Percentiles rank a stretch among this genome's conserved stretches.
Evolutionary conservation across 2,797 vertebrate genomes (phyloP).

Genomic region (Atherinosoma microstoma): DNA sequence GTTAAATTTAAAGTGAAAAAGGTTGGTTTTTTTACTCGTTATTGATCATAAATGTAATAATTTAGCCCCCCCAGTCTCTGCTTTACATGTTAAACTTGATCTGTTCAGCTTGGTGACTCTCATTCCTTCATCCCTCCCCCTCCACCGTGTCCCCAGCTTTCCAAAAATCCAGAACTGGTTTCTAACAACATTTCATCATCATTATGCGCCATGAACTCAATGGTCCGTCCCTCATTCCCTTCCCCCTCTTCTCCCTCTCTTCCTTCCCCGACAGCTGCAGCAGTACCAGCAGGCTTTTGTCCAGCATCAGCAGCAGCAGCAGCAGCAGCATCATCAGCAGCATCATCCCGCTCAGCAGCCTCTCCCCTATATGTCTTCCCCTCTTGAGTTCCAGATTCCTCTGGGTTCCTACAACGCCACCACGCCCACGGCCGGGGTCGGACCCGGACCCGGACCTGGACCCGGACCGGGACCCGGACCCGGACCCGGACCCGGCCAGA

Average conservation of each 20-base stretch:
- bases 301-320: conserved; percentile 85
- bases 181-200: conserved; percentile 74
- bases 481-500: conserved; percentile 65
- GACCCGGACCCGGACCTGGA: too few relatives aligned
- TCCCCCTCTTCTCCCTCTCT: conserved; percentile 54
- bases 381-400: conserved; percentile 89
- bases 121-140: conserved; percentile 44
- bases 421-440: conserved; percentile 49
- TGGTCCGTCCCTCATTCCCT: conserved; percentile 68
- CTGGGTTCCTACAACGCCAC: conserved; percentile 83
- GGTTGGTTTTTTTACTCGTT: background rate
- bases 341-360: conserved; percentile 84
- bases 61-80: background rate
- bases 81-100: conserved; percentile 1
- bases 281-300: conserved; percentile 93
- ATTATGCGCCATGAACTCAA: conserved; percentile 62
- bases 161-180: conserved; percentile 68
- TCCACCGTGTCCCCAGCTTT: conserved; percentile 56
- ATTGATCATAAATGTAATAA: background rate
- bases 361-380: conserved; percentile 87
- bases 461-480: too few relatives aligned
- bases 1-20: background rate
- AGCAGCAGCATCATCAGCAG: conserved; percentile 86
- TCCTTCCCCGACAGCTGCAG: conserved; percentile 85
- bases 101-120: conserved; percentile 48